Evolutionary conservation across 2,888 invertebrate genomes (phyloP), one percentile per base, ranked within the genome.

Genomic region (Calliopum simillimum): DNA sequence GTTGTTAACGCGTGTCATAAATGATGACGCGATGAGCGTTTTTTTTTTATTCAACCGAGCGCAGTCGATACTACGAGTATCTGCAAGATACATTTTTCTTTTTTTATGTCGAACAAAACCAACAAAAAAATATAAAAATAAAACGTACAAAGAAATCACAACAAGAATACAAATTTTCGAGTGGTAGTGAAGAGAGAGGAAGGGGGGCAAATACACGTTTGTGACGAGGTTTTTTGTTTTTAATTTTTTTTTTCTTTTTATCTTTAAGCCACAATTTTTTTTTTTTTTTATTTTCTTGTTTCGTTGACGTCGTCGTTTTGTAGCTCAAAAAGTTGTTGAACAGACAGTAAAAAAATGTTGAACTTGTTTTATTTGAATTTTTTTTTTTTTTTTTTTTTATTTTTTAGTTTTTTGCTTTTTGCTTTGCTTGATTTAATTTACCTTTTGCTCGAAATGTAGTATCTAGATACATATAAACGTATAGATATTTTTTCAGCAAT

Each of bases 361-460:
- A 41, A 16, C 43, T 59, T 59, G 43, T 11, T 23, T 56, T 56
- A 21, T 56, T n/a, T 33, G 8, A 33, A 33, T 6, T 8, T 33
- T 33, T 56, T 23, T 16, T 13, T 56, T 58, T 59, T 59, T 12
- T 58, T 43, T 58, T 59, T 59, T 12, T 58, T 43, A n/a, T n/a
- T n/a, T n/a, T n/a, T n/a, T n/a, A n/a, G n/a, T n/a, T n/a, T n/a
- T n/a, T n/a, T n/a, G n/a, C n/a, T n/a, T n/a, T 59, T 53, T 33
- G 8, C 33, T 33, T 33, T 33, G 33, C 33, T 33, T 59, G 23
- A 23, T 21, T 23, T n/a, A n/a, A n/a, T n/a, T 53, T 53, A 53
- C 53, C 53, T 53, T 53, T 53, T 53, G 53, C 23, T 53, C 19
- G 23, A 53, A 23, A 13, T 23, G 53, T 13, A 53, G 23, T 23